Evolutionary conservation across 1,140 invertebrate species (phyloP), one percentile per base, ranked within the genome.

Genomic region (Cydia strobilella): DNA sequence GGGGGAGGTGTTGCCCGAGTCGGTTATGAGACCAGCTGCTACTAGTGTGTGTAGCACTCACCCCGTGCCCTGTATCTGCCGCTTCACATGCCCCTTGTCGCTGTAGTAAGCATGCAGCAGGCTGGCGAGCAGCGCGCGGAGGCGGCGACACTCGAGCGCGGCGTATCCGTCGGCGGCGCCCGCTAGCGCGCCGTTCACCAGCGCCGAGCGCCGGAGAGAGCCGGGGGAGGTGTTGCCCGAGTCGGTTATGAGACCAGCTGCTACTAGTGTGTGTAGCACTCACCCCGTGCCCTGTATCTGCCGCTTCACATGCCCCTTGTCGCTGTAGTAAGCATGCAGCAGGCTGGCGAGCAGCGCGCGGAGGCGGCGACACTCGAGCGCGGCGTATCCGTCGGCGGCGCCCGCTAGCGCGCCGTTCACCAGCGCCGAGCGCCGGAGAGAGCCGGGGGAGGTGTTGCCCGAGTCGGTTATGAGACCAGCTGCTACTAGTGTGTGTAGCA

Each of bases 281-380:
- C 80, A 94, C 94, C 94, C 94, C 76, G 94, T 94, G 73, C 93
- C 93, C 76, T 94, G 94, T 31, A 94, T 95, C 82, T 97, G 97
- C 84, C 98, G 98, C 89, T 99, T 99, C 80, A 98, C 96, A 91
- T 99, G 99, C 84, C 97, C 97, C 89, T 99, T 98, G 6, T 96
- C 96, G 72, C 98, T 96, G 89, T 99, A 99, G 88, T 98, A 99
- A 59, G 95, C 95, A 63, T 97, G 95, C 25, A 99, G 93, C 74
- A 97, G 95, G 2, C 93, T 89, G 2, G 95, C 93, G 78, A 93
- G 79, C 1, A 83, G 79, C 0, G 87, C 82, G 18, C 84, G 86
- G 0, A 93, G 80, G 35, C 93, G 76, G 0, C 90, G 76, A 15
- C 79, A 80, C 78, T 93, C 92, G 35, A 90, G 63, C 3, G 86